A percentile compares a stretch with the other conserved stretches of the same genome.
phyloP scores from a whole-genome alignment of 53 echinoderm and acorn worm genomes.

The Arbacia lixula region DNA sequence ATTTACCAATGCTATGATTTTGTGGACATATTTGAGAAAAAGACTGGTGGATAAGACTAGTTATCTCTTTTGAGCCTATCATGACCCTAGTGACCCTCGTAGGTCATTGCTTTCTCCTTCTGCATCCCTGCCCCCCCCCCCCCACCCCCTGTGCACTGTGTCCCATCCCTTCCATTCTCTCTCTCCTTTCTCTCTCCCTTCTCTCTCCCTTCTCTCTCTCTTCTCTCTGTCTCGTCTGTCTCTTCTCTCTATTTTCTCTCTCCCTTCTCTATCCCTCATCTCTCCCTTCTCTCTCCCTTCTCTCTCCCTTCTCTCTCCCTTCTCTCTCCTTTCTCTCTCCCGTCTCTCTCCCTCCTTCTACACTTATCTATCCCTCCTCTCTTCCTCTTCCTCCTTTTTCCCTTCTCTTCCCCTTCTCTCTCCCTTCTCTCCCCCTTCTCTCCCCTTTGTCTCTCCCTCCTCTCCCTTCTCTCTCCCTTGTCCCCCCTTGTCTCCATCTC shows the following conservation, averaged over 20 bases:
- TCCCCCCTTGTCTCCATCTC: background rate
- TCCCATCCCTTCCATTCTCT: background rate
- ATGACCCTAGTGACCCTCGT: background rate
- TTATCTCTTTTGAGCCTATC: background rate
- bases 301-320: background rate
- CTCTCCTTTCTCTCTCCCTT: background rate
- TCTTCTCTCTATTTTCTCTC: background rate
- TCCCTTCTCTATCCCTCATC: too few relatives aligned
- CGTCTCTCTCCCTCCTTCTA: background rate
- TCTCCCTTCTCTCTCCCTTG: too few relatives aligned
- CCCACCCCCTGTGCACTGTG: too few relatives aligned
- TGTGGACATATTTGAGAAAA: too few relatives aligned
- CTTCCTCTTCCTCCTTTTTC: background rate
- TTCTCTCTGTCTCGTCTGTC: background rate
- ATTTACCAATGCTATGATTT: too few relatives aligned
- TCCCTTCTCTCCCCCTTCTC: too few relatives aligned
- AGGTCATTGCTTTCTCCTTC: slow-evolving; percentile 31
- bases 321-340: background rate
- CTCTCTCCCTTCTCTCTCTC: background rate
- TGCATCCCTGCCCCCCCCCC: background rate
- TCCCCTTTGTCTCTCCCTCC: too few relatives aligned
- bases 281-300: too few relatives aligned
- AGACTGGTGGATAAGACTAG: slow-evolving; percentile 3
- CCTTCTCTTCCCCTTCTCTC: background rate
- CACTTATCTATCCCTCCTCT: background rate